Base-by-base conservation (phyloP, 2,113 vertebrate species). In the Trematomus loennbergii region DNA sequence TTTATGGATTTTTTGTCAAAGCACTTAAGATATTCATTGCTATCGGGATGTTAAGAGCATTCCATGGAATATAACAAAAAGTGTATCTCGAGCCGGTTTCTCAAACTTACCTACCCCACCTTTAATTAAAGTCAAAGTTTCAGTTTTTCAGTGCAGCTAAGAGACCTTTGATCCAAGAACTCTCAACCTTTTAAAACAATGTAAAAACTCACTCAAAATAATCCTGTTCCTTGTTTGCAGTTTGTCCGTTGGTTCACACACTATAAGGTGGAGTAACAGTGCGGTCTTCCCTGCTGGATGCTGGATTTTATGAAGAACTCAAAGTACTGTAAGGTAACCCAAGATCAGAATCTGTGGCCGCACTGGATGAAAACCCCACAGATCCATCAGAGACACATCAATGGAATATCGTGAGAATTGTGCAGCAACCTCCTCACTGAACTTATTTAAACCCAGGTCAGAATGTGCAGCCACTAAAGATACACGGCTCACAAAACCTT, bases 361-460 rank as follows among this genome's bases (percentile, higher is more conserved):
- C 82, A 62, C 17, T 58, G 64, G 1, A 59, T 12, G 57, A 74
- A 78, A 84, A 85, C 72, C 49, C 61, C 63, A 75, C 62, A 83
- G 71, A 81, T 74, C 54, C 78, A 68, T 6, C 33, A 52, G 62
- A 71, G 77, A 85, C 63, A 67, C 59, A 72, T 50, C 20, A 60
- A 70, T 48, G 83, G 48, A 48, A 48, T 72, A 67, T 49, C 43
- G 25, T 55, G 60, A 79, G 65, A 76, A 86, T 70, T 73, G 54
- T 60, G 57, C 45, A 66, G 54, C 36, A 78, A n/a, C 59, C 20
- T 63, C 50, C 29, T 61, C 52, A 52, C 61, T 52, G 68, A 3
- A 75, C 82, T 80, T 74, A 66, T 82, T 81, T 80, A 67, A 87
- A 82, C 78, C 57, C 46, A 46, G 61, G 33, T 75, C 77, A 85